A percentile compares a stretch with the other conserved stretches of the same genome.
phyloP scores from a whole-genome alignment of 2,797 vertebrate genomes.

The Chaetodon trifasciatus region DNA sequence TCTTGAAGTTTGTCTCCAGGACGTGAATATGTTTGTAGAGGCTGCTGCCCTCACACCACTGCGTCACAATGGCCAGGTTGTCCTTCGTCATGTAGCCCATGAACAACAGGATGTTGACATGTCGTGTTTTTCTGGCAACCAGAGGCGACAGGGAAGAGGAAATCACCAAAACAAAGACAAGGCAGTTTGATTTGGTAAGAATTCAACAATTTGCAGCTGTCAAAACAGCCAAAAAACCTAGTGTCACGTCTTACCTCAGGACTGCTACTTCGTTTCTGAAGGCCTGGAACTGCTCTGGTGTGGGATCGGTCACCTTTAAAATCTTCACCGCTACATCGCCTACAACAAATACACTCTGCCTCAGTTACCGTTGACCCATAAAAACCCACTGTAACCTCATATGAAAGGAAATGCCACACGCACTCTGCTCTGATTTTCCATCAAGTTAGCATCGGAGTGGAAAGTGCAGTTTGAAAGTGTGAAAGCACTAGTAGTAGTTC shows the following conservation, averaged over 20 bases:
- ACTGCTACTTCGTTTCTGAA: conserved; percentile 99
- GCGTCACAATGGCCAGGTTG: conserved; percentile 98
- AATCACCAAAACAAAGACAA: conserved; percentile 54
- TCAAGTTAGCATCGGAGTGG: too few relatives aligned
- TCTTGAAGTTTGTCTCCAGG: conserved; percentile 97
- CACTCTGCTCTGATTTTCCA: background rate
- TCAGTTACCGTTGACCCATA: background rate
- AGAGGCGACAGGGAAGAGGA: conserved; percentile 53
- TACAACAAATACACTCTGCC: conserved; percentile 62
- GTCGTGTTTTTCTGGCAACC: conserved; percentile 93
- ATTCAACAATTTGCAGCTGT: conserved; percentile 4
- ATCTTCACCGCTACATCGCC: conserved; percentile 99
- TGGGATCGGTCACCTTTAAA: conserved; percentile 96
- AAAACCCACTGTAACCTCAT: background rate
- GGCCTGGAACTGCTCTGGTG: conserved; percentile 97
- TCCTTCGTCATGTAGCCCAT: conserved; percentile 99
- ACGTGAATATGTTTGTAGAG: conserved; percentile 98
- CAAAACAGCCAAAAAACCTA: background rate
- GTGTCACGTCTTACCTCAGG: conserved; percentile 86
- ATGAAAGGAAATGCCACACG: background rate
- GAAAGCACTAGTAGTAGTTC: conserved; percentile 31
- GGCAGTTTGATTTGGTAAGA: conserved; percentile 1
- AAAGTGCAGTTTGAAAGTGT: conserved; percentile 1
- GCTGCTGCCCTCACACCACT: conserved; percentile 99
- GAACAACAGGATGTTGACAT: conserved; percentile 98